Evolutionary conservation across 2,888 invertebrate genomes (phyloP), one percentile per base, ranked within the genome.

Genomic region (Drosophila vallismaia): DNA sequence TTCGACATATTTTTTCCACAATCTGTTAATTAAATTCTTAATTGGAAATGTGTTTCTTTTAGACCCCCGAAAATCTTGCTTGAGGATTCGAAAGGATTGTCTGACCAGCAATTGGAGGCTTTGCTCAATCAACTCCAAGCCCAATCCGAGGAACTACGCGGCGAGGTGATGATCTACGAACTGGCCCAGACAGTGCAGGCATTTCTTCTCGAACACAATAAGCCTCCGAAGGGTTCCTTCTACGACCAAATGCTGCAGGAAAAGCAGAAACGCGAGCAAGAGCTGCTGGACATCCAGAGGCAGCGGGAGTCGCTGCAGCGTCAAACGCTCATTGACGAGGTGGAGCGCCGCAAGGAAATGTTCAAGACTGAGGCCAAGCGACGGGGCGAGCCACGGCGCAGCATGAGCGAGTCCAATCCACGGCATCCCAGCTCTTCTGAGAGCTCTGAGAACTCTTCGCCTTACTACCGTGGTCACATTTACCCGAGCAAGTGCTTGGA

Each of bases 211-310:
- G 92, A 94, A 24, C 94, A 97, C 91, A 97, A 97, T 89, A 96
- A 95, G 89, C 96, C 97, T 0, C 94, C 94, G 0, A 93, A 93
- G 53, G 93, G 95, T 64, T 98, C 98, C 7, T 97, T 96, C 90
- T 97, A 98, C 84, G 98, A 98, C 71, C 96, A 98, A 92, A 98
- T 98, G 98, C 90, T 97, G 8, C 93, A 94, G 52, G 93, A 95
- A 55, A 94, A 95, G 71, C 94, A 94, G 76, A 94, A 95, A 88
- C 93, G 93, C 75, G 94, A 95, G 78, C 93, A 94, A 78, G 92
- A 93, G 57, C 94, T 94, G 77, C 91, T 93, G 46, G 93, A 94
- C 64, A 93, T 94, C 54, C 92, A 94, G 77, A 93, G 94, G 83
- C 92, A 93, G 10, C 94, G 95, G 77, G 94, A 95, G 87, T 94